Conservation (phyloP, 2,888 invertebrate species). For the Neoascia interrupta region DNA sequence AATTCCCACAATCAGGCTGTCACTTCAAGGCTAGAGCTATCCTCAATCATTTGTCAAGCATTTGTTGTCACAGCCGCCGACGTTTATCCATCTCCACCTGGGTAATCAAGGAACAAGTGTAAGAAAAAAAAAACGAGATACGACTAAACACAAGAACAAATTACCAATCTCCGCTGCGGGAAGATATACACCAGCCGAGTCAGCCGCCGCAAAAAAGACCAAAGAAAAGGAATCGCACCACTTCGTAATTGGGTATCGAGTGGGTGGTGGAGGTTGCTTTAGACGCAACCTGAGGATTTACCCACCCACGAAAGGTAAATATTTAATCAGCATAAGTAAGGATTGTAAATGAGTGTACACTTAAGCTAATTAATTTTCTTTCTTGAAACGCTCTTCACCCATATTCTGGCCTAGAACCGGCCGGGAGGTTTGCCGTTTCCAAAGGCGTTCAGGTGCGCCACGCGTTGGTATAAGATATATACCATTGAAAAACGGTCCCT, state of each 20-base stretch:
- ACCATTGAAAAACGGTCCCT: constrained; percentile 33
- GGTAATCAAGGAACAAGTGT: not conserved
- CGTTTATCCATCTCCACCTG: constrained; percentile 31
- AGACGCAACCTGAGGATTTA: too few species aligned
- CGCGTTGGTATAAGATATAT: too few species aligned
- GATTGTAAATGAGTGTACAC: constrained; percentile 68
- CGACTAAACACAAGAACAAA: constrained; percentile 1
- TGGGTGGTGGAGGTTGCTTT: constrained; percentile 19
- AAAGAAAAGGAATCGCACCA: constrained; percentile 6
- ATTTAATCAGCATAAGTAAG: constrained; percentile 69
- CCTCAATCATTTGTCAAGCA: constrained; percentile 45
- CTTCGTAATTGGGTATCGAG: constrained; percentile 51
- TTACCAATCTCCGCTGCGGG: constrained; percentile 1
- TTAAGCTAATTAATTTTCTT: constrained; percentile 68
- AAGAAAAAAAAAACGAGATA: not conserved
- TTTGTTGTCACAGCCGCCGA: constrained; percentile 18
- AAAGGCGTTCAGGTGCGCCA: constrained; percentile 8
- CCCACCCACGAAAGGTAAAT: constrained; percentile 48
- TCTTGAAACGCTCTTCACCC: constrained; percentile 9
- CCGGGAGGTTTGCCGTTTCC: too few species aligned
- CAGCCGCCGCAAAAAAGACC: constrained; percentile 6
- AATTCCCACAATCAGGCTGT: constrained; percentile 50
- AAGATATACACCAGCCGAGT: too few species aligned
- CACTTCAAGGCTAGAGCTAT: constrained; percentile 4
- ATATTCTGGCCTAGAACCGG: too few species aligned